A percentile compares a stretch with the other conserved stretches of the same genome.
Conservation (phyloP, 2,797 vertebrate genomes). For the Chromis chromis region DNA sequence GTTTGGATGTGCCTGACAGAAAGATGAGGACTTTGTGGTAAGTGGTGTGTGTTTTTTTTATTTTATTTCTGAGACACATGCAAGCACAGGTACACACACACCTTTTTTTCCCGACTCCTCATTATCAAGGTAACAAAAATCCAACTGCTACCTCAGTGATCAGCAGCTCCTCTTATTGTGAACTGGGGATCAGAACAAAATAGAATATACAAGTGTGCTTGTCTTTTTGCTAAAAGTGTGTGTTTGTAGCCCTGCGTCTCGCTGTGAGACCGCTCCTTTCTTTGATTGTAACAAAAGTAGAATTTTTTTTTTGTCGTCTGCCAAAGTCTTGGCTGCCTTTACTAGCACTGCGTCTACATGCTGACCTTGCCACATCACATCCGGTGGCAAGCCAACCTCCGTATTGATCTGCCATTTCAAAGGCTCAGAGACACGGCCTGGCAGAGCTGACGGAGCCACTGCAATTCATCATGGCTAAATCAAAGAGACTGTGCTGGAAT, state of each 20-base stretch:
- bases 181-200: constrained; percentile 38
- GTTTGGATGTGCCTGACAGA: constrained; percentile 20
- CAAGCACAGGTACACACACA: neutral
- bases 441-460: constrained; percentile 42
- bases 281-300: constrained; percentile 41
- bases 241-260: neutral
- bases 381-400: constrained; percentile 32
- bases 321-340: constrained; percentile 24
- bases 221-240: neutral
- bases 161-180: constrained; percentile 41
- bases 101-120: constrained; percentile 43
- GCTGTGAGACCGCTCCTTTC: neutral
- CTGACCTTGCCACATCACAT: constrained; percentile 57
- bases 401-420: constrained; percentile 60
- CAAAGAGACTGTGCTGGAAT: constrained; percentile 28
- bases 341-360: constrained; percentile 15
- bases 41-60: neutral
- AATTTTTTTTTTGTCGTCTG: constrained; percentile 4
- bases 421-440: constrained; percentile 36
- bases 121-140: constrained; percentile 59
- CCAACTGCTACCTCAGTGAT: constrained; percentile 44
- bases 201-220: neutral
- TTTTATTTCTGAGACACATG: neutral
- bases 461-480: constrained; percentile 41
- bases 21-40: constrained; percentile 5